These are phyloP conservation scores for Amblyopsis hoosieri DNA, from an alignment of 2,797 vertebrate genomes.

Conservation along the genomic window DNA sequence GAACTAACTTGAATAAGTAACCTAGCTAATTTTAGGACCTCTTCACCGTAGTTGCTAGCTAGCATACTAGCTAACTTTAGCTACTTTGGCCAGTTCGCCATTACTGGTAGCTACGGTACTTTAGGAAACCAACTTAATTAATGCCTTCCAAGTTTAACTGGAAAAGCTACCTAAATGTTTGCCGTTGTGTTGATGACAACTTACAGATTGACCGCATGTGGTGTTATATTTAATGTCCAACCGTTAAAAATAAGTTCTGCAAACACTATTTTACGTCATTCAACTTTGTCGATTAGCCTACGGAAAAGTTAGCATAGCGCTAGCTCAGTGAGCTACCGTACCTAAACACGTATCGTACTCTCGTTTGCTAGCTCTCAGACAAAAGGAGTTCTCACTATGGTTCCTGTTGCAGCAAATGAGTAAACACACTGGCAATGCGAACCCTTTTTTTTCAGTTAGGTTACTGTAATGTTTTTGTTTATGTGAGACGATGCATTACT, in stretches of 20 bases:
- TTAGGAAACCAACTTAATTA: constrained; percentile 39
- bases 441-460: too few relatives aligned
- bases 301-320: constrained; percentile 60
- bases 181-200: not conserved
- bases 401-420: not conserved
- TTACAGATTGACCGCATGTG: constrained; percentile 9
- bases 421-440: too few relatives aligned
- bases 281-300: constrained; percentile 65
- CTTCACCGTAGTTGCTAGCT: not conserved
- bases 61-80: constrained; percentile 25
- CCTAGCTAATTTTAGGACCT: not conserved
- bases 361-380: constrained; percentile 21
- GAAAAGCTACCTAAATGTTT: not conserved
- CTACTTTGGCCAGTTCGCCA: constrained; percentile 16
- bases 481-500: too few relatives aligned
- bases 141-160: constrained; percentile 8
- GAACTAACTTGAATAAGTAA: not conserved
- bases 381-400: constrained; percentile 53
- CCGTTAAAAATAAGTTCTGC: not conserved
- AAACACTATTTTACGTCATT: not conserved
- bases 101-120: constrained; percentile 2
- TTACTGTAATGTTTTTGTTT: too few relatives aligned
- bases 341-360: constrained; percentile 42
- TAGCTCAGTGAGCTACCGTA: constrained; percentile 60
- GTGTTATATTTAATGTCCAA: not conserved